Percentiles rank a stretch among this genome's conserved stretches.
phyloP scores from a whole-genome alignment of 2,888 invertebrate species.

The Dicranocentrus wangi region DNA sequence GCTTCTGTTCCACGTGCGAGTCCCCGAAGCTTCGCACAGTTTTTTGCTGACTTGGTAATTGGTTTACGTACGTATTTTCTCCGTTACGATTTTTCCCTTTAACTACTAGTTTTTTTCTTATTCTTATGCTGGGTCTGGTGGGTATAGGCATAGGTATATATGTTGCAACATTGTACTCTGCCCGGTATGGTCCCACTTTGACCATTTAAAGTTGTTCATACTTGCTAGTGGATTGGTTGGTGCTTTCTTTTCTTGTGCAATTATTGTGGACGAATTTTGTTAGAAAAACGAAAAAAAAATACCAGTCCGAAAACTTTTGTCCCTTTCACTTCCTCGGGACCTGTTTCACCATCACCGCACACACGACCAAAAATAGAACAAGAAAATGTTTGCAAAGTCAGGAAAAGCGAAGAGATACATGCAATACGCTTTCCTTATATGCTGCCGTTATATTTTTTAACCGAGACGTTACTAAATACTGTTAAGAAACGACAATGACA shows the following conservation, averaged over 20 bases:
- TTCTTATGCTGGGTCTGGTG: too few species aligned
- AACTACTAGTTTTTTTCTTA: too few species aligned
- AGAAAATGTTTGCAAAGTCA: conserved; percentile 14
- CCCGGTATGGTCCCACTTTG: neutral
- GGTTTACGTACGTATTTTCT: neutral
- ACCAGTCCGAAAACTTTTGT: neutral
- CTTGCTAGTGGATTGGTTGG: conserved; percentile 3
- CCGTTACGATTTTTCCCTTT: neutral
- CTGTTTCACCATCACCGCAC: conserved; percentile 1
- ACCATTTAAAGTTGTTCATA: neutral
- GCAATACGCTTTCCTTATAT: neutral
- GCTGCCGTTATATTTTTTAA: too few species aligned
- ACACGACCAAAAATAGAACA: neutral
- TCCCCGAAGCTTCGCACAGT: neutral
- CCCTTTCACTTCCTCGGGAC: conserved; percentile 12
- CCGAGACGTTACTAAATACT: too few species aligned
- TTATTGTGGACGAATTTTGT: neutral
- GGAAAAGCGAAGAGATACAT: neutral
- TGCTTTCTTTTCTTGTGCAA: neutral
- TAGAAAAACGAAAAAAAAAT: neutral
- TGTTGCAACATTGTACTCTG: neutral
- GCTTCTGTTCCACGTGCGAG: neutral
- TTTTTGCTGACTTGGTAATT: conserved; percentile 9
- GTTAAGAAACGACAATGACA: too few species aligned
- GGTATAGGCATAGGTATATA: neutral